Conservation (phyloP, 2,888 invertebrate genomes). For the Sminthurides aquaticus region DNA sequence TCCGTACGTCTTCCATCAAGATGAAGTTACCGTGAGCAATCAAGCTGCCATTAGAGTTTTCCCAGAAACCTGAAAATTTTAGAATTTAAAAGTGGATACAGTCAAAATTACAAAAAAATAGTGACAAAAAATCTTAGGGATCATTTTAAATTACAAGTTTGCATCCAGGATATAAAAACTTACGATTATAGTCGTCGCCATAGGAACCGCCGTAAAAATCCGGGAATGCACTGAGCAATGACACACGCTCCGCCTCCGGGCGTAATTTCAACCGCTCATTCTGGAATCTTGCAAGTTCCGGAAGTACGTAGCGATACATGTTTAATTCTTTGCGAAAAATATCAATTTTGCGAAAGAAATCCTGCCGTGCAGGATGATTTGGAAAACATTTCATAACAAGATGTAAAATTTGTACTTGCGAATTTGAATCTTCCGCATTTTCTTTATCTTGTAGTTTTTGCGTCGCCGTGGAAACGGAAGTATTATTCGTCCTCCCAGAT, state of each 20-base stretch:
- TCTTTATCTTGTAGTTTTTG: too few species aligned
- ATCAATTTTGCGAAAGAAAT: slow-evolving; percentile 16
- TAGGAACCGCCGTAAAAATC: slow-evolving; percentile 16
- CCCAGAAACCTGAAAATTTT: slow-evolving; percentile 17
- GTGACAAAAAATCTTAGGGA: too few species aligned
- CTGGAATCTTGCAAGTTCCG: slow-evolving; percentile 17
- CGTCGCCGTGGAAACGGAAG: too few species aligned
- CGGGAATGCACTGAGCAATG: slow-evolving; percentile 9
- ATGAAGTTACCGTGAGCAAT: slow-evolving; percentile 20
- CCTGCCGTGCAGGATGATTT: slow-evolving; percentile 18
- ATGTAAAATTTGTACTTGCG: neutral
- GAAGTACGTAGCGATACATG: slow-evolving; percentile 15
- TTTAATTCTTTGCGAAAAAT: slow-evolving; percentile 23
- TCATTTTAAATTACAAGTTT: too few species aligned
- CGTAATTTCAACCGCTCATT: neutral
- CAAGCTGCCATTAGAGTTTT: slow-evolving; percentile 1
- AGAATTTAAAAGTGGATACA: too few species aligned
- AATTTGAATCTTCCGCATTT: neutral
- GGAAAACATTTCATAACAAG: slow-evolving; percentile 24
- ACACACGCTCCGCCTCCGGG: neutral
- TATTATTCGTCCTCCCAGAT: neutral
- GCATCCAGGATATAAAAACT: too few species aligned
- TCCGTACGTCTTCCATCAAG: slow-evolving; percentile 15
- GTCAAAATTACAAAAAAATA: neutral
- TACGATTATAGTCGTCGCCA: slow-evolving; percentile 18